Conservation (phyloP, 1,140 invertebrate species). For the Diploscapter pachys region DNA sequence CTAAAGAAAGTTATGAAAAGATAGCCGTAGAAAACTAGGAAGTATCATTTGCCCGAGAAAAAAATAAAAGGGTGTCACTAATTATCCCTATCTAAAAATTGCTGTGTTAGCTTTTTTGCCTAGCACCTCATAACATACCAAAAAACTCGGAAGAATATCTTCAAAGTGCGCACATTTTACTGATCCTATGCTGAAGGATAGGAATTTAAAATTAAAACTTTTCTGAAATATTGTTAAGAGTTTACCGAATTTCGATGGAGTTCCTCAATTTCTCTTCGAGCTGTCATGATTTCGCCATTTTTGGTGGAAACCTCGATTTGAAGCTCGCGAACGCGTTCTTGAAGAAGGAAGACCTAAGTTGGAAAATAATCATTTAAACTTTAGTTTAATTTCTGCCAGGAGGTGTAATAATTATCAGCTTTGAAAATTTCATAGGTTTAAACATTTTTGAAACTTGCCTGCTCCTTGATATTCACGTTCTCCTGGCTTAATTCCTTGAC, state of each 20-base stretch:
- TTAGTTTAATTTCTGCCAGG: too few relatives aligned
- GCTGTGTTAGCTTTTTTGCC: not conserved
- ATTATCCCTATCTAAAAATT: not conserved
- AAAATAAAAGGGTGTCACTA: too few relatives aligned
- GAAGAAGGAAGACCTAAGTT: constrained; percentile 32
- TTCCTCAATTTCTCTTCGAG: constrained; percentile 35
- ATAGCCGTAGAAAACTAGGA: too few relatives aligned
- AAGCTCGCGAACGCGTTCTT: constrained; percentile 37
- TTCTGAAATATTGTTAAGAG: not conserved
- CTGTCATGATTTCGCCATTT: constrained; percentile 18
- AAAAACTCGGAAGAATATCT: not conserved
- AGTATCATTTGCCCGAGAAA: too few relatives aligned
- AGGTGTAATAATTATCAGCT: too few relatives aligned
- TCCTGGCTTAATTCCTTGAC: constrained; percentile 34
- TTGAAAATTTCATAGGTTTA: not conserved
- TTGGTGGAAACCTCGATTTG: constrained; percentile 36
- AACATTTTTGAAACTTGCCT: constrained; percentile 22
- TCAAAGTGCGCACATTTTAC: not conserved
- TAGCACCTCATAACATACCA: too few relatives aligned
- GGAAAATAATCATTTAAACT: too few relatives aligned
- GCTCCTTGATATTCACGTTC: constrained; percentile 39
- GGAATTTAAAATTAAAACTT: too few relatives aligned
- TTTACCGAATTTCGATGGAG: constrained; percentile 35
- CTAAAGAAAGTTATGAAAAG: too few relatives aligned
- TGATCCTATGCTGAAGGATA: too few relatives aligned